These are phyloP conservation scores for Drosophila siamana DNA, from an alignment of 2,888 invertebrate species.

Conservation along the genomic window DNA sequence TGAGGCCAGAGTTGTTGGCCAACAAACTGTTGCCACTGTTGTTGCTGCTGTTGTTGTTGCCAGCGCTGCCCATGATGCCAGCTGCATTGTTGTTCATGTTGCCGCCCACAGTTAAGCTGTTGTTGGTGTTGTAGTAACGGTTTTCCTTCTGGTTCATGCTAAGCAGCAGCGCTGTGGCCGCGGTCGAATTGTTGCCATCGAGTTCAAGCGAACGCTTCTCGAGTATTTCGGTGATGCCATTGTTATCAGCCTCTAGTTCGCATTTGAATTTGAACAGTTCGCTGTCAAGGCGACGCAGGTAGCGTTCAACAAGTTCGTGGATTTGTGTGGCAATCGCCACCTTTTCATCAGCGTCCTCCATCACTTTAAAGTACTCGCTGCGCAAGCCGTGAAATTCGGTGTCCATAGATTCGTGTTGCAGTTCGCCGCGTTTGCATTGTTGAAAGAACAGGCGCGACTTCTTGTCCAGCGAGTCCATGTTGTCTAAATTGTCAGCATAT, in stretches of 20 bases:
- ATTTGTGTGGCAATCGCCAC: slow-evolving; percentile 97
- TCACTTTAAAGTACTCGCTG: slow-evolving; percentile 94
- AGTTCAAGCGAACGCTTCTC: slow-evolving; percentile 97
- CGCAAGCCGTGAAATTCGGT: slow-evolving; percentile 93
- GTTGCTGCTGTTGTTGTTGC: slow-evolving; percentile 37
- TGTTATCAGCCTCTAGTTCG: slow-evolving; percentile 99
- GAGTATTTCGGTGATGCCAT: slow-evolving; percentile 97
- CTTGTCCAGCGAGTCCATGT: slow-evolving; percentile 96
- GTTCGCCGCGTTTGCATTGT: slow-evolving; percentile 91
- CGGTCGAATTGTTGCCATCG: slow-evolving; percentile 87
- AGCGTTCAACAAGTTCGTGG: slow-evolving; percentile 97
- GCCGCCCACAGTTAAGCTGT: slow-evolving; percentile 20
- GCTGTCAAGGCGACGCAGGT: slow-evolving; percentile 92
- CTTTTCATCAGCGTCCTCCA: slow-evolving; percentile 98
- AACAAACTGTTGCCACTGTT: slow-evolving; percentile 41
- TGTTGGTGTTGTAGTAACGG: slow-evolving; percentile 87
- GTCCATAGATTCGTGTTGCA: slow-evolving; percentile 91
- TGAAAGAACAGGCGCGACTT: slow-evolving; percentile 94
- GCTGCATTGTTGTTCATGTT: slow-evolving; percentile 51
- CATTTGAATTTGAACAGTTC: slow-evolving; percentile 99
- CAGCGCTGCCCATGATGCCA: slow-evolving; percentile 3
- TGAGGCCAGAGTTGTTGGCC: slow-evolving; percentile 31
- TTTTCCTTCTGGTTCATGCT: slow-evolving; percentile 93
- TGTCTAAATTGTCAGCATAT: slow-evolving; percentile 87
- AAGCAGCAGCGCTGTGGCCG: slow-evolving; percentile 85